phyloP scores from a whole-genome alignment of 2,888 invertebrate species.

The Ellobium chinense region DNA sequence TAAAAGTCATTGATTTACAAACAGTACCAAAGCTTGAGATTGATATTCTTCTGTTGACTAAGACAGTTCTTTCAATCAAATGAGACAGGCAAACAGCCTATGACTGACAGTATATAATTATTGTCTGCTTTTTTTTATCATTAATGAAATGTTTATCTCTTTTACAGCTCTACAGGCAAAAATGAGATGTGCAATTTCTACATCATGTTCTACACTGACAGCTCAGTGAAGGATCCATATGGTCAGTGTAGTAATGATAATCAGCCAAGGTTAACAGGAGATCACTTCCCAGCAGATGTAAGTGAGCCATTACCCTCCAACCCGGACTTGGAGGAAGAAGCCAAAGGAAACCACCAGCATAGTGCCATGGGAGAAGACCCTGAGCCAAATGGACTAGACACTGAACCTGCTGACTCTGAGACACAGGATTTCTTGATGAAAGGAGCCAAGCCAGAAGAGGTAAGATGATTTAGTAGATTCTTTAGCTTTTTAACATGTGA shows the following conservation, averaged over 20 bases:
- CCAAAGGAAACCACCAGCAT: slow-evolving; percentile 65
- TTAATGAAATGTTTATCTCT: no score
- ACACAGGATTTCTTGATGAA: slow-evolving; percentile 13
- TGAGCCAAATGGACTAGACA: no score
- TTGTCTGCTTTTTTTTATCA: no score
- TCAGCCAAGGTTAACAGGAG: slow-evolving; percentile 60
- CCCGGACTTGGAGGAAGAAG: slow-evolving; percentile 73
- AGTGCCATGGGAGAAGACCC: no score
- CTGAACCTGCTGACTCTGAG: background rate
- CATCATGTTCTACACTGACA: slow-evolving; percentile 78
- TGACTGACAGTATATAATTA: no score
- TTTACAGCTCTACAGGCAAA: slow-evolving; percentile 69
- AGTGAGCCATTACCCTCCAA: slow-evolving; percentile 80
- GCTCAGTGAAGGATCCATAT: slow-evolving; percentile 49
- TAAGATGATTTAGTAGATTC: no score
- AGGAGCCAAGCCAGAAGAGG: slow-evolving; percentile 22
- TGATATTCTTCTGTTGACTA: no score
- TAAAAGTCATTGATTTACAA: no score
- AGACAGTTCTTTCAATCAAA: no score
- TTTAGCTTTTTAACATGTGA: no score
- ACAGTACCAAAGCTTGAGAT: no score
- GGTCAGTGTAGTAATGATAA: slow-evolving; percentile 63
- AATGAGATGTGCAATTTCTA: slow-evolving; percentile 80
- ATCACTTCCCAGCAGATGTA: slow-evolving; percentile 77
- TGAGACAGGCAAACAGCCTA: no score